Base-by-base conservation (phyloP, 2,888 invertebrate species). In the Linyphia triangularis region DNA sequence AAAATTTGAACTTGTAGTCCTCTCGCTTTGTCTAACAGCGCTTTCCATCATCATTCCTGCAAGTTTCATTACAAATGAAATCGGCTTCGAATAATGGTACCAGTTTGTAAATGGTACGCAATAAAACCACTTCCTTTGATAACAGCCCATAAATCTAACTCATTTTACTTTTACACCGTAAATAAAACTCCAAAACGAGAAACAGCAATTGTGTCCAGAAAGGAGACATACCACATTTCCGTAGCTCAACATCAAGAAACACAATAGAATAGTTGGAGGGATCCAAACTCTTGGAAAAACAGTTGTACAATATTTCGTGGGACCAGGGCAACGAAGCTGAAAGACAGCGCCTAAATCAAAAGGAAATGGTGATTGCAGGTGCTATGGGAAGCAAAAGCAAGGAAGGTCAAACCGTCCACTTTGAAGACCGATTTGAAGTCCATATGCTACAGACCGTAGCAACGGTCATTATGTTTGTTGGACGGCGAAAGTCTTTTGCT, bases 351-450 rank as follows among this genome's bases (percentile, higher is more conserved):
- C 19, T 72, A 82, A 88, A 88, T 88, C 81, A 67, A 67, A 82
- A 72, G 81, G 72, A 88, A 85, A 67, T 30, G 81, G 67, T 72
- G 65, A 88, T 88, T 88, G 81, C 33, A 57, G 24, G 16, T 67
- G 37, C 37, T 69, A 81, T 40, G 81, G 51, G 63, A 72, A 72
- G 79, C 51, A 28, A n/a, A 72, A 30, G 63, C 28, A 40, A 22
- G 57, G 79, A 88, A 88, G 86, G 86, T 88, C 86, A 75, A 40
- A 65, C 37, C 85, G 85, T 86, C 85, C 85, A 86, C 72, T 86
- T 73, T 30, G 59, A 22, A 13, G 24, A 26, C 28, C 33, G 63
- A 61, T 69, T 43, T 51, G 4, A 6, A 51, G 84, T 75, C 75
- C 78, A 85, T 28, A 61, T 22, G 37, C 78, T 69, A 10, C 70